Conservation (phyloP, 2,113 vertebrate genomes). For the Poeciliopsis turrubarensis region DNA sequence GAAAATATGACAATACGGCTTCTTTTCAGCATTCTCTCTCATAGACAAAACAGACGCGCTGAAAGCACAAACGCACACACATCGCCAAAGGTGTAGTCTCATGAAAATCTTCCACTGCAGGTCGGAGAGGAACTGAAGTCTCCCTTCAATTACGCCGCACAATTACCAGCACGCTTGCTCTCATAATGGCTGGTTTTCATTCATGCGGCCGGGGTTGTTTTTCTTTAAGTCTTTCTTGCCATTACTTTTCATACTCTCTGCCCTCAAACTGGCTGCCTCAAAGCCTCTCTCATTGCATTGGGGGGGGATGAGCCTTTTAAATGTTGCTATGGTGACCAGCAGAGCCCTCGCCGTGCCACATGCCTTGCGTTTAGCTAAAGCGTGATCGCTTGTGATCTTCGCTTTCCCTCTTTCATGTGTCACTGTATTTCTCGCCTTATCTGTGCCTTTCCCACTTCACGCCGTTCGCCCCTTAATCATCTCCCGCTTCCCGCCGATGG, state of each 20-base stretch:
- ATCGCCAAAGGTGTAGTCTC: slow-evolving; percentile 22
- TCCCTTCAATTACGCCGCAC: slow-evolving; percentile 27
- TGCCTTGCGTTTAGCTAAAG: slow-evolving; percentile 53
- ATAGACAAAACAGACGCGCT: background rate
- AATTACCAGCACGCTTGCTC: slow-evolving; percentile 32
- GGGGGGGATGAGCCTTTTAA: slow-evolving; percentile 80
- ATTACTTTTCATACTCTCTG: slow-evolving; percentile 70
- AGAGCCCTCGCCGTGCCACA: slow-evolving; percentile 62
- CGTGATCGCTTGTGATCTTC: slow-evolving; percentile 37
- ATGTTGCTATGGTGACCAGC: slow-evolving; percentile 82
- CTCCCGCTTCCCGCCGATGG: slow-evolving; percentile 42
- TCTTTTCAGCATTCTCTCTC: background rate
- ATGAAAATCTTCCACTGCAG: slow-evolving; percentile 39
- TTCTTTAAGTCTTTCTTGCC: slow-evolving; percentile 53
- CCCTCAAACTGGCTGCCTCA: slow-evolving; percentile 72
- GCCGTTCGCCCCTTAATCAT: slow-evolving; percentile 47
- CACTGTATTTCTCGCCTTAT: slow-evolving; percentile 60
- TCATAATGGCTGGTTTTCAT: slow-evolving; percentile 53
- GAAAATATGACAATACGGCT: background rate
- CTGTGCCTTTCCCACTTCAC: slow-evolving; percentile 57
- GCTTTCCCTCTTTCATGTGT: slow-evolving; percentile 50
- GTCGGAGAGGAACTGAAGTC: slow-evolving; percentile 25
- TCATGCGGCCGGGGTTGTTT: slow-evolving; percentile 52
- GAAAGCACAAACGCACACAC: slow-evolving; percentile 1
- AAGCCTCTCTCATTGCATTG: slow-evolving; percentile 79